Conservation (phyloP, 2,888 invertebrate genomes). For the Ganaspis brasiliensis region DNA sequence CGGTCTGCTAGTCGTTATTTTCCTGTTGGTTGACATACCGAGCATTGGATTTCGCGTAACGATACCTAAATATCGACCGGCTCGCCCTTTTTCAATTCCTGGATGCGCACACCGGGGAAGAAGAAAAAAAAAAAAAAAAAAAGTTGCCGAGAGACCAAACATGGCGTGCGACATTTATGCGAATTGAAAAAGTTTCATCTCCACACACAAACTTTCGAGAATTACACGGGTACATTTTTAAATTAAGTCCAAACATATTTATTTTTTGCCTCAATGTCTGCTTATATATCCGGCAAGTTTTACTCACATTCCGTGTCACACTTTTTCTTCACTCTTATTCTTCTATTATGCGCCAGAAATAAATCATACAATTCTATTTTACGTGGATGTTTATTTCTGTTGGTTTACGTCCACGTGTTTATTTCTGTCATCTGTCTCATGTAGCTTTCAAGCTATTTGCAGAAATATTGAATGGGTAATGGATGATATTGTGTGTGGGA, state of each 20-base stretch:
- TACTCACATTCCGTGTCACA: not conserved
- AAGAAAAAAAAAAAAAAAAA: not conserved
- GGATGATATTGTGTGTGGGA: no score
- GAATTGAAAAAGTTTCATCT: conserved; percentile 7
- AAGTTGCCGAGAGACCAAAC: conserved; percentile 9
- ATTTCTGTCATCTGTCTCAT: no score
- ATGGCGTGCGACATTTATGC: conserved; percentile 14
- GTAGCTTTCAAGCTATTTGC: no score
- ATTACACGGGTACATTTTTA: conserved; percentile 13
- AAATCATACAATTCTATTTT: not conserved
- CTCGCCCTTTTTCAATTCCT: conserved; percentile 22
- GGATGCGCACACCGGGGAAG: not conserved
- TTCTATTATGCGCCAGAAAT: not conserved
- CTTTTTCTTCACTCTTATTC: not conserved
- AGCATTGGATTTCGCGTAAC: conserved; percentile 40
- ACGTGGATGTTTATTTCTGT: no score
- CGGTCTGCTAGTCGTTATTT: conserved; percentile 35
- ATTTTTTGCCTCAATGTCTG: not conserved
- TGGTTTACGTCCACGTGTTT: no score
- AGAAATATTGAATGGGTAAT: no score
- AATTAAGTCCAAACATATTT: conserved; percentile 17
- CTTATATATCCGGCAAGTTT: not conserved
- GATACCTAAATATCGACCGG: conserved; percentile 41
- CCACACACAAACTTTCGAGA: conserved; percentile 17
- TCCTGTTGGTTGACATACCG: conserved; percentile 31